phyloP scores from a whole-genome alignment of 2,797 vertebrate genomes.

The Enteromius afrohamiltoni region DNA sequence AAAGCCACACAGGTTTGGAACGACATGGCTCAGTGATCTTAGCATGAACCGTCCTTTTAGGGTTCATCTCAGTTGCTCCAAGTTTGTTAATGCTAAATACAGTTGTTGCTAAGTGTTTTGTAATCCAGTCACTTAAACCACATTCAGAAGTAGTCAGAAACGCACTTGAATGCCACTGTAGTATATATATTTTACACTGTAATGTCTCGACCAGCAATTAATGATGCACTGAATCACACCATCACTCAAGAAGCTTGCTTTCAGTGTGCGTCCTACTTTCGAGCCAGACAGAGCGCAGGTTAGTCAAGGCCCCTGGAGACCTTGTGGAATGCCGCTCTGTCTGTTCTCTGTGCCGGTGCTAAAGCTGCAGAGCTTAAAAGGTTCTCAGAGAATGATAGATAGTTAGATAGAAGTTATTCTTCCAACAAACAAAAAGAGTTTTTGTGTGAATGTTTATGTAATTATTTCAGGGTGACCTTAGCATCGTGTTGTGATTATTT shows the following conservation, averaged over 20 bases:
- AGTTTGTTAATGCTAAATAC: neutral
- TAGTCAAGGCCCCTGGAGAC: constrained; percentile 34
- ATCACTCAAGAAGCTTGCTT: neutral
- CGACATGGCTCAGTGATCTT: neutral
- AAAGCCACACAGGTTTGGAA: neutral
- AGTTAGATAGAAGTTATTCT: neutral
- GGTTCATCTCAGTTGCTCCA: neutral
- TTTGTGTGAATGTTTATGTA: neutral
- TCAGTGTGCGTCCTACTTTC: constrained; percentile 23
- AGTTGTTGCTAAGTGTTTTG: neutral
- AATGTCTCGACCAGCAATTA: constrained; percentile 16
- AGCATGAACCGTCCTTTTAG: neutral
- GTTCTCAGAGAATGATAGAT: neutral
- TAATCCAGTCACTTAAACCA: neutral
- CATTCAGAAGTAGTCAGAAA: neutral
- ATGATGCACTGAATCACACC: neutral
- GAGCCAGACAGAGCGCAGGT: constrained; percentile 32
- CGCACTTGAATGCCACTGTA: neutral
- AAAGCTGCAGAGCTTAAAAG: constrained; percentile 17
- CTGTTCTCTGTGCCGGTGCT: neutral
- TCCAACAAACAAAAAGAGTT: neutral
- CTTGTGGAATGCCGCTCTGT: constrained; percentile 38
- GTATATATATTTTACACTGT: neutral
- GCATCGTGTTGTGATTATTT: constrained; percentile 27
- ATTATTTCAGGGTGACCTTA: constrained; percentile 16